phyloP scores from a whole-genome alignment of 2,113 vertebrate species.

The Romanogobio albipinnatus region DNA sequence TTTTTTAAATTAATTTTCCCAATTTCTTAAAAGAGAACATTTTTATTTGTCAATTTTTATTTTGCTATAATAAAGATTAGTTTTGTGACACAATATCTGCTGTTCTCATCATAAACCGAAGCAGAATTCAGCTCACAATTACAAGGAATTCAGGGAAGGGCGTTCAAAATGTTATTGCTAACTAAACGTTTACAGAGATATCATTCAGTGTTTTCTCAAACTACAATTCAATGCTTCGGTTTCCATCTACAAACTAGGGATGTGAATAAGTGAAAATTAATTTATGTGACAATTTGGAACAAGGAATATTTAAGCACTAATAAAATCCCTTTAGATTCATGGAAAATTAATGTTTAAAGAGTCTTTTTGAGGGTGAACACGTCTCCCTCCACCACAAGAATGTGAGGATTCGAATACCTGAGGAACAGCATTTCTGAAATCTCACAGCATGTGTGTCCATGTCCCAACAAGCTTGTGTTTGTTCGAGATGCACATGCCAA shows the following conservation, averaged over 20 bases:
- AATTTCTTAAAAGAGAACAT: neutral
- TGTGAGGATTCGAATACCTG: slow-evolving; percentile 54
- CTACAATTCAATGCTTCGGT: neutral
- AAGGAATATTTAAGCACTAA: neutral
- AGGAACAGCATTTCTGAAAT: slow-evolving; percentile 30
- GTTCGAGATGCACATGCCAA: slow-evolving; percentile 63
- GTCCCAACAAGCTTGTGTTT: slow-evolving; percentile 61
- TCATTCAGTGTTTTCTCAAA: neutral
- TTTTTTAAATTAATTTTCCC: too few species aligned
- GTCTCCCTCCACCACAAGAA: slow-evolving; percentile 63
- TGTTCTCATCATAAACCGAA: neutral
- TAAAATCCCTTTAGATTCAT: neutral
- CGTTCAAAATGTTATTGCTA: neutral
- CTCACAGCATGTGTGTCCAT: slow-evolving; percentile 48
- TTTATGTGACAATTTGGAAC: neutral
- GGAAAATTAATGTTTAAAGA: neutral
- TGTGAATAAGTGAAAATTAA: neutral
- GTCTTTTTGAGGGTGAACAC: neutral
- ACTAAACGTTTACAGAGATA: neutral
- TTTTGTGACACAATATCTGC: neutral
- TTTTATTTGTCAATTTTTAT: neutral
- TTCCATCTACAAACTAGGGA: neutral
- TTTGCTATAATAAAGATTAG: neutral
- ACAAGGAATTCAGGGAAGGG: neutral
- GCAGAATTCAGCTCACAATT: neutral